Base-by-base conservation (phyloP, 2,888 invertebrate genomes). In the Tachina fera region DNA sequence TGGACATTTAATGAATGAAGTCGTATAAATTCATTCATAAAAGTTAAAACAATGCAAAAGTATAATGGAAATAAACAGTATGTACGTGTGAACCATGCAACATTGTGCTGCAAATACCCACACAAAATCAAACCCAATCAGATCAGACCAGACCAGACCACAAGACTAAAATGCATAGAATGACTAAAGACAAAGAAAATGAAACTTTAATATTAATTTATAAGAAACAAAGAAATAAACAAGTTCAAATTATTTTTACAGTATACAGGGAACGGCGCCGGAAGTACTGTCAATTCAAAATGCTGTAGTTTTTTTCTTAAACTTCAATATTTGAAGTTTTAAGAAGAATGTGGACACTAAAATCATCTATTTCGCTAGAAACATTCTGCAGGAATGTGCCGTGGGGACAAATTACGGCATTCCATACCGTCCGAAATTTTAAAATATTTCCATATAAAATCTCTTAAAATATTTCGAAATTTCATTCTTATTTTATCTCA, bases 21-120 rank as follows among this genome's bases (percentile, higher is more conserved):
- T 87, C 90, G 51, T 89, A 90, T 75, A 89, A 90, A 88, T 88
- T 88, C 87, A 88, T 84, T 79, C 87, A 88, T 83, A 83, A 76
- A 68, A 75, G 63, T 71, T 61, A 47, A 77, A 80, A 72, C 51
- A 74, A 84, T 47, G 67, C 75, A 68, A 13, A 51, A 22, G 39
- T 58, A 41, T 65, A 72, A 80, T 31, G 58, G 31, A 31, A 31
- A 31, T 31, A 31, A 31, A 1, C 31, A 31, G 31, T n/a, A 47
- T 56, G 47, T 58, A 58, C 61, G 43, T 84, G 83, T 51, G 81
- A 74, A 70, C 49, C 43, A 71, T 58, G 58, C 63, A 41, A 49
- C 67, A 63, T 53, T 53, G 58, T 47, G 31, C 49, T 51, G 67
- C 67, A 74, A 67, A 75, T 51, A 68, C 68, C 67, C 65, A 56